Base-by-base conservation (phyloP, 2,888 invertebrate species). In the Octonoba sinensis region DNA sequence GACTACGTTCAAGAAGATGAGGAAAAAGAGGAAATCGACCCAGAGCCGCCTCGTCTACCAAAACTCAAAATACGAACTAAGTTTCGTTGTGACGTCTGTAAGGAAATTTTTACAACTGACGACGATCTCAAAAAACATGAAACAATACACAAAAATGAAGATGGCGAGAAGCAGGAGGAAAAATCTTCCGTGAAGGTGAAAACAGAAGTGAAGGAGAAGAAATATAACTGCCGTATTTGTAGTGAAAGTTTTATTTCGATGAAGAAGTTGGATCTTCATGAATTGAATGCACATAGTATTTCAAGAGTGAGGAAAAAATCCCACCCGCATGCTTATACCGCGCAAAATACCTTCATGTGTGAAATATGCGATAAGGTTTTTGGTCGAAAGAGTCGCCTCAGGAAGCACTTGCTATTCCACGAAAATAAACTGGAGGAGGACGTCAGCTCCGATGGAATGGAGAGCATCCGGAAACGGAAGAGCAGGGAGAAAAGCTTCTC, bases 341-440 rank as follows among this genome's bases (percentile, higher is more conserved):
- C 64, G 27, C 11, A 56, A 64, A 56, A 22, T 6, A 49, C 15
- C 1, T 62, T 57, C 24, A 8, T 57, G 3, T 81, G 79, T 69
- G 49, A 62, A 18, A 69, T 81, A 20, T 81, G 79, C n/a, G 46
- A 66, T 0, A 69, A 73, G 27, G 27, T 62, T 3, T 81, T 73
- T 6, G 3, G n/a, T 12, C 46, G 36, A 0, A 69, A 56, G 47
- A 56, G 56, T 4, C 66, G 67, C 12, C 44, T 78, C 3, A 78
- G 66, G 18, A 56, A 60, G 3, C 66, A 78, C 46, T 24, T 66
- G 1, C 22, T 59, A n/a, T 65, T 64, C n/a, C 77, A 71, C 36
- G 54, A 54, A 16, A 54, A 54, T 3, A 54, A 18, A 8, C n/a
- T 18, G 6, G 22, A 20, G 2, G 22, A 57, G 12, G 57, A 22